Conservation (phyloP, 2,113 vertebrate genomes). For the Megaceryle torquata region DNA sequence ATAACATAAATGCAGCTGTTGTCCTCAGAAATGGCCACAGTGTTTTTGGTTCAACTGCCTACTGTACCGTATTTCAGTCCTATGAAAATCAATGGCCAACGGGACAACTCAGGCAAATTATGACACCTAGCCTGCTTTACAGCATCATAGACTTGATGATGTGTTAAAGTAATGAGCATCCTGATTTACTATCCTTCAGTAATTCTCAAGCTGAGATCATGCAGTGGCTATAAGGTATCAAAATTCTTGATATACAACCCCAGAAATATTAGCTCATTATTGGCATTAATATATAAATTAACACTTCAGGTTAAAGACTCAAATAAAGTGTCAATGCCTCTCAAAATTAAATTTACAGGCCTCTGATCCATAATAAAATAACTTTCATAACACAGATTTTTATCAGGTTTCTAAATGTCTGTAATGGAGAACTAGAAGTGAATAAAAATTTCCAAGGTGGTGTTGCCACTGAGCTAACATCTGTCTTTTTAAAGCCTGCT, state of each 20-base stretch:
- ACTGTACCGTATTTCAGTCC: neutral
- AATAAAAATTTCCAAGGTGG: neutral
- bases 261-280: neutral
- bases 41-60: neutral
- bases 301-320: neutral
- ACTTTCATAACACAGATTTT: neutral
- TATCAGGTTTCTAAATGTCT: neutral
- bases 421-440: neutral
- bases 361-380: neutral
- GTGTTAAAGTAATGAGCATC: neutral
- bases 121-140: neutral
- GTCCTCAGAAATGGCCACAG: neutral
- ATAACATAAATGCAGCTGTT: neutral
- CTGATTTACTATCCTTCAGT: neutral
- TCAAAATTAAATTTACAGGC: neutral
- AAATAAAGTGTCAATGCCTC: neutral
- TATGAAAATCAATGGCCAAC: neutral
- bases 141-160: neutral
- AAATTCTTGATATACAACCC: neutral
- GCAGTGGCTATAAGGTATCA: neutral
- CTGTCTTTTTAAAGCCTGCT: neutral
- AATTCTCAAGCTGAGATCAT: neutral
- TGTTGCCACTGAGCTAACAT: neutral
- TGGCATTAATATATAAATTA: neutral
- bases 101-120: neutral